These are phyloP conservation scores for Amiota communis DNA, from an alignment of 2,888 invertebrate genomes.

Conservation along the genomic window DNA sequence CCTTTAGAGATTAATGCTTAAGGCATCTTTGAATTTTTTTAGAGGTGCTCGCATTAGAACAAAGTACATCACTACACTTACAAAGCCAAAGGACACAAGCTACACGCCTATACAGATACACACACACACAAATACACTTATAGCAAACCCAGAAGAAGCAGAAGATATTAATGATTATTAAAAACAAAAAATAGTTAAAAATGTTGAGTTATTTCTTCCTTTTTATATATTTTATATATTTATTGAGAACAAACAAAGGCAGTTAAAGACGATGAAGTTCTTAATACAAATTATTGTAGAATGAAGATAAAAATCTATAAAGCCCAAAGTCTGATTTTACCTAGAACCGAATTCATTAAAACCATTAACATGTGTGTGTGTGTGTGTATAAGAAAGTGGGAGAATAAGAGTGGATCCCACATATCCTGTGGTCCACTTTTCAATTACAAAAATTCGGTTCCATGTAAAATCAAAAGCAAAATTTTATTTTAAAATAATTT, in stretches of 20 bases:
- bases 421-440: slow-evolving; percentile 18
- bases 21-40: neutral
- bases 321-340: slow-evolving; percentile 69
- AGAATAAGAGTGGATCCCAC: neutral
- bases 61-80: neutral
- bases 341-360: slow-evolving; percentile 55
- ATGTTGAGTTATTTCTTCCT: too few relatives aligned
- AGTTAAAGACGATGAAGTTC: too few relatives aligned
- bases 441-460: slow-evolving; percentile 54
- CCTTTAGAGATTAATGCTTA: neutral
- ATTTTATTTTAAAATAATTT: slow-evolving; percentile 72
- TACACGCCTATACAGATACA: slow-evolving; percentile 34
- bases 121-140: slow-evolving; percentile 18
- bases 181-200: too few relatives aligned
- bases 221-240: too few relatives aligned
- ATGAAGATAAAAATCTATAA: slow-evolving; percentile 29
- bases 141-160: too few relatives aligned
- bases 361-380: slow-evolving; percentile 17
- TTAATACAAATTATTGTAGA: too few relatives aligned
- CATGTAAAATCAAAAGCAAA: slow-evolving; percentile 69
- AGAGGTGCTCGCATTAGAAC: neutral
- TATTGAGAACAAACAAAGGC: too few relatives aligned
- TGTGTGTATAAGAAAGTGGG: too few relatives aligned
- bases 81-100: slow-evolving; percentile 22
- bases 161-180: neutral